These are phyloP conservation scores for Lagenorhynchus albirostris DNA, from an alignment of 2,113 vertebrate genomes.

Conservation along the genomic window DNA sequence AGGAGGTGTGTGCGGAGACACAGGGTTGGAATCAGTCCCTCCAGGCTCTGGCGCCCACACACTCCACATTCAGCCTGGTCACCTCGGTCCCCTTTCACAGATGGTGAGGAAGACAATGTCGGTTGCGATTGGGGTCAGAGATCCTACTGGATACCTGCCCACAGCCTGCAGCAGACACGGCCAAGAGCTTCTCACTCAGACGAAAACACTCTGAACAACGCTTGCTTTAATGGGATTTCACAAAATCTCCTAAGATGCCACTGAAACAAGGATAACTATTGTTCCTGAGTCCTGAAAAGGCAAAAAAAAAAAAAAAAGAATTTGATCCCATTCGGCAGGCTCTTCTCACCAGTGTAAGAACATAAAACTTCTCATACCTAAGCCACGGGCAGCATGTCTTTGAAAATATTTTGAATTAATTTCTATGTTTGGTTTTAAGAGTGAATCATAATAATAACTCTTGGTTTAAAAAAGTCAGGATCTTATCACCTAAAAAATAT, in stretches of 20 bases:
- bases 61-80: not conserved
- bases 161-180: rapidly evolving
- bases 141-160: too few species aligned
- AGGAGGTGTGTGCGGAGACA: not conserved
- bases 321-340: not conserved
- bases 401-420: not conserved
- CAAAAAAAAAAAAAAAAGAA: not conserved
- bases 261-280: not conserved
- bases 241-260: too few species aligned
- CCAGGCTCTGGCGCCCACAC: too few species aligned
- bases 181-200: too few species aligned
- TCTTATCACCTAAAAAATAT: not conserved
- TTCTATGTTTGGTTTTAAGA: not conserved
- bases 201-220: rapidly evolving
- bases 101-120: too few species aligned
- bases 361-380: not conserved
- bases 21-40: not conserved
- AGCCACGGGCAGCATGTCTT: not conserved
- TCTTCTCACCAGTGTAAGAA: too few species aligned
- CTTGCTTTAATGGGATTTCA: too few species aligned
- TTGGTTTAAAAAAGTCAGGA: not conserved
- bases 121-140: not conserved
- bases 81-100: not conserved
- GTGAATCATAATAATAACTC: not conserved
- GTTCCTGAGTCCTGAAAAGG: not conserved